Base-by-base conservation (phyloP, 2,113 vertebrate species). In the Clinocottus analis region DNA sequence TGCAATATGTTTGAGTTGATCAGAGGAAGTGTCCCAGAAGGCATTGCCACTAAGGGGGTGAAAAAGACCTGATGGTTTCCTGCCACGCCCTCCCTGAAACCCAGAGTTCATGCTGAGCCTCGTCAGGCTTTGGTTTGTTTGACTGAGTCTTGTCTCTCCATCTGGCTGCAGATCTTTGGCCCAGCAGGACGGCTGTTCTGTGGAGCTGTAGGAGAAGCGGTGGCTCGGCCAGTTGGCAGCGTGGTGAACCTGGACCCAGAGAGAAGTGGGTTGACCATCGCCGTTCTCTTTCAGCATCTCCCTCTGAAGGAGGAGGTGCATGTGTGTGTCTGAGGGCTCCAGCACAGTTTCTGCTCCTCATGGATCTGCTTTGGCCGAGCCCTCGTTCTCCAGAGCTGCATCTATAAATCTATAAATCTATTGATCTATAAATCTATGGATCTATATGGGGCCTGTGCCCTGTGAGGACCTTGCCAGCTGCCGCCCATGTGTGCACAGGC, bases 331-430 rank as follows among this genome's bases (percentile, higher is more conserved):
- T 33, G 16, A 75, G 31, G 13, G n/a, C 17, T 61, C 64, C 25
- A 62, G 79, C 60, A 43, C 37, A 3, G 23, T 47, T 78, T 83
- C 90, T 90, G 87, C 33, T 88, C 55, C 76, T 89, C 75, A 72
- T 88, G 89, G 84, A 85, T 84, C 86, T 72, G 64, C 11, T 77
- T 86, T 82, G 77, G 84, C 72, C 45, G 72, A 69, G 75, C 75
- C 76, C 70, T 72, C 61, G 75, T 82, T 92, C 75, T 84, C 65
- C 88, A 74, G 71, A 85, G 63, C 68, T 78, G n/a, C n/a, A n/a
- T n/a, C n/a, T n/a, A n/a, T n/a, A n/a, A n/a, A n/a, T n/a, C n/a
- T n/a, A n/a, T n/a, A n/a, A n/a, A n/a, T n/a, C n/a, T n/a, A n/a
- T n/a, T n/a, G n/a, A n/a, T n/a, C n/a, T n/a, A n/a, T n/a, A n/a